Percentiles rank a stretch among this genome's conserved stretches.
Evolutionary conservation across 2,797 vertebrate species (phyloP).

Genomic region (Pipistrellus pipistrellus): DNA sequence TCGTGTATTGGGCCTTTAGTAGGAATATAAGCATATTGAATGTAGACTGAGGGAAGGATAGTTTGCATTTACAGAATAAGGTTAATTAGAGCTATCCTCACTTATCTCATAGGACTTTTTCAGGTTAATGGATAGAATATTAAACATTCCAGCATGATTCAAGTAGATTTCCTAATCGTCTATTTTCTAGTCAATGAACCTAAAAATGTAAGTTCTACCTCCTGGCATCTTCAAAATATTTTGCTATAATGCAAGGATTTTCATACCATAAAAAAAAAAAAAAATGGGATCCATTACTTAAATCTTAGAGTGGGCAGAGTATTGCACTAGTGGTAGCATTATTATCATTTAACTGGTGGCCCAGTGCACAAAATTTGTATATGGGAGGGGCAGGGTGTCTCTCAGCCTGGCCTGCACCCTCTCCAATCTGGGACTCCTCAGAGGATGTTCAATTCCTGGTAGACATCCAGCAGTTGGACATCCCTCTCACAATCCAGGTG

Average conservation of each 20-base stretch:
- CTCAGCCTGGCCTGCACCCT: too few relatives aligned
- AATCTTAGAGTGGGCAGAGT: neutral
- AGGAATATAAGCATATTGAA: neutral
- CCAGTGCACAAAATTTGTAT: too few relatives aligned
- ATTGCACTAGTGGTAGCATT: neutral
- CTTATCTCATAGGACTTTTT: neutral
- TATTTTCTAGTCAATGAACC: neutral
- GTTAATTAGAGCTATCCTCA: slow-evolving; percentile 5
- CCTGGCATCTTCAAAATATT: neutral
- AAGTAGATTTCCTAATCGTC: neutral
- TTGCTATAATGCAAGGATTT: slow-evolving; percentile 13
- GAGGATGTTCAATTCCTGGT: too few relatives aligned
- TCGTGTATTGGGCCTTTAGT: too few relatives aligned
- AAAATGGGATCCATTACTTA: neutral
- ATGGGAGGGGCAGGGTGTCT: too few relatives aligned
- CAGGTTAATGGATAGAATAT: slow-evolving; percentile 24
- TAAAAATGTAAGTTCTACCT: slow-evolving; percentile 10
- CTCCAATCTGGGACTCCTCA: too few relatives aligned
- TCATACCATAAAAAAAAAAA: neutral
- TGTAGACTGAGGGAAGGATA: neutral
- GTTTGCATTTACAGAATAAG: slow-evolving; percentile 13
- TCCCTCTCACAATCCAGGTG: too few relatives aligned
- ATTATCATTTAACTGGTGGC: neutral
- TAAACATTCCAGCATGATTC: slow-evolving; percentile 23
- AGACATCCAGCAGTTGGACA: too few relatives aligned